Evolutionary conservation across 2,888 invertebrate genomes (phyloP).

Genomic region (Spilosoma lubricipeda): DNA sequence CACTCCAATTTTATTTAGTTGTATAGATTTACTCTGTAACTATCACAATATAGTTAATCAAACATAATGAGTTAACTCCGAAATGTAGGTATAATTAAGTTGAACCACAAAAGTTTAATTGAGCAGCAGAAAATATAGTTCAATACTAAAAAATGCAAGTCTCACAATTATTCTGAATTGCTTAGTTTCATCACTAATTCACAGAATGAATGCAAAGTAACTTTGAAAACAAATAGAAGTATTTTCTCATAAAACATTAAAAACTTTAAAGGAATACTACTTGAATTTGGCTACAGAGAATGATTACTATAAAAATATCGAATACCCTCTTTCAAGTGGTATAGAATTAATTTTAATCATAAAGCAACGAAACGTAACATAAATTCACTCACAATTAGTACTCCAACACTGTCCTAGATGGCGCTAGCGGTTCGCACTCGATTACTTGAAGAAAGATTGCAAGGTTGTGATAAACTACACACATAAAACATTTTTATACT

Average conservation of each 20-base stretch:
- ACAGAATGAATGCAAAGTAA: not conserved
- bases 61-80: too few species aligned
- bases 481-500: too few species aligned
- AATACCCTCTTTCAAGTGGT: not conserved
- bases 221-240: not conserved
- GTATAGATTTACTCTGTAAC: too few species aligned
- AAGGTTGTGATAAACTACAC: not conserved
- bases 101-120: too few species aligned
- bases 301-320: not conserved
- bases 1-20: too few species aligned
- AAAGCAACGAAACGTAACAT: not conserved
- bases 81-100: too few species aligned
- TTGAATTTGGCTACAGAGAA: not conserved
- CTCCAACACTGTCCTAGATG: constrained; percentile 21
- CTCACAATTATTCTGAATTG: not conserved
- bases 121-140: too few species aligned
- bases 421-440: constrained; percentile 19
- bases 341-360: not conserved
- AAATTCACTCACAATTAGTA: not conserved
- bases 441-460: not conserved
- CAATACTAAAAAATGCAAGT: not conserved
- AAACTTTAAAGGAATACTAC: not conserved
- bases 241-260: too few species aligned
- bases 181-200: not conserved
- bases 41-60: too few species aligned